A percentile compares a stretch with the other conserved stretches of the same genome.
Conservation (phyloP, 2,888 invertebrate genomes). For the Tenthredo scrophulariae region DNA sequence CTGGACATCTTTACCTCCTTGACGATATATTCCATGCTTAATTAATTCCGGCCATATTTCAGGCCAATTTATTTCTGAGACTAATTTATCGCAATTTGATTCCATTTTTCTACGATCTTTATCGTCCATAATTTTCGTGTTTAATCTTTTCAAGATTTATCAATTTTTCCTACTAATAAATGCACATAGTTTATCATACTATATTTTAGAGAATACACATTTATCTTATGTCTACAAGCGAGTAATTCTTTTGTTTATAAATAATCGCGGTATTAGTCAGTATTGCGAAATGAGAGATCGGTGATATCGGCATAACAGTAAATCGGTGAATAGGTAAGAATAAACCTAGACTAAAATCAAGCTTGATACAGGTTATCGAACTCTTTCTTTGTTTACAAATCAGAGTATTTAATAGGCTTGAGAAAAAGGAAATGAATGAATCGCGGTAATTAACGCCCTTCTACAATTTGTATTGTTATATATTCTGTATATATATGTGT, state of each 20-base stretch:
- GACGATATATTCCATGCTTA: background rate
- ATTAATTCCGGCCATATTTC: slow-evolving; percentile 35
- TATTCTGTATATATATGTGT: background rate
- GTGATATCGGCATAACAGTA: background rate
- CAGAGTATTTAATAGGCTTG: background rate
- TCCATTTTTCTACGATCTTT: slow-evolving; percentile 18
- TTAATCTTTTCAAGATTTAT: background rate
- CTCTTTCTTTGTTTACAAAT: background rate
- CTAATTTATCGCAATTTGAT: background rate
- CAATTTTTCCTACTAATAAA: background rate
- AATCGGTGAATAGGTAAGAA: background rate
- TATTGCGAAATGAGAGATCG: background rate
- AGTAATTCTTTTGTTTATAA: background rate
- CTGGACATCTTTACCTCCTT: background rate
- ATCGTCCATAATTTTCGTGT: background rate
- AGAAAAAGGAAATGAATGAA: background rate
- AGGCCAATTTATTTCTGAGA: slow-evolving; percentile 15
- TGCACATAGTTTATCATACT: background rate
- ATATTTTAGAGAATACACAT: background rate
- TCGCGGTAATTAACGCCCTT: background rate
- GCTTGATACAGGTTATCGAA: background rate
- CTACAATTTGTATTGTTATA: background rate
- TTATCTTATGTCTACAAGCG: background rate
- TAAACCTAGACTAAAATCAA: background rate
- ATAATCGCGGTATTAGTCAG: background rate